Evolutionary conservation across 1,140 invertebrate species (phyloP).

Genomic region (Latrodectus geometricus): DNA sequence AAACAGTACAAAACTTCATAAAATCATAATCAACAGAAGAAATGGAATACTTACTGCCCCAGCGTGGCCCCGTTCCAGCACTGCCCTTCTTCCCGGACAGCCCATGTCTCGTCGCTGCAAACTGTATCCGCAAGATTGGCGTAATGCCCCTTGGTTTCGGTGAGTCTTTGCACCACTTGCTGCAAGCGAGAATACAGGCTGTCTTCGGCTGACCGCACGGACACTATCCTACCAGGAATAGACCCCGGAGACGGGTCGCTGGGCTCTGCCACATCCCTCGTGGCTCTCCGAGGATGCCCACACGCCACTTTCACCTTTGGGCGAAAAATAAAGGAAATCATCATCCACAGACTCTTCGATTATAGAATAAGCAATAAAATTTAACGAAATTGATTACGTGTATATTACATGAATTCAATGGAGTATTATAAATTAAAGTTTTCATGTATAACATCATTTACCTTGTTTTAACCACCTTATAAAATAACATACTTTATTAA

Average conservation of each 20-base stretch:
- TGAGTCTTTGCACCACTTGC: conserved; percentile 76
- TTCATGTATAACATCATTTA: too few species aligned
- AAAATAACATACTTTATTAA: too few species aligned
- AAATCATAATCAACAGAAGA: not conserved
- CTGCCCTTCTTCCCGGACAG: conserved; percentile 67
- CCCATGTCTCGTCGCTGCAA: conserved; percentile 74
- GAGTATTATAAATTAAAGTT: too few species aligned
- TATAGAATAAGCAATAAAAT: too few species aligned
- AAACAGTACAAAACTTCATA: too few species aligned
- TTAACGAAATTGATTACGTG: too few species aligned
- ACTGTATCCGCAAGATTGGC: conserved; percentile 77
- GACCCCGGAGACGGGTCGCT: not conserved
- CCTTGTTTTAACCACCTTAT: too few species aligned
- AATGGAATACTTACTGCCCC: conserved; percentile 77
- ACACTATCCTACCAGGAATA: conserved; percentile 16
- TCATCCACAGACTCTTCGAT: too few species aligned
- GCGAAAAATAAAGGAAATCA: not conserved
- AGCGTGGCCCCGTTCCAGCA: conserved; percentile 66
- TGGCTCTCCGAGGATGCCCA: conserved; percentile 60
- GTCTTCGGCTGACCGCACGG: conserved; percentile 36
- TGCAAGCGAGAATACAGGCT: conserved; percentile 71
- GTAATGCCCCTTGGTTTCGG: conserved; percentile 79
- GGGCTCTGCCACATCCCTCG: conserved; percentile 24
- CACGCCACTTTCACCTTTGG: conserved; percentile 59
- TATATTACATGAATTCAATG: too few species aligned